Conservation (phyloP, 2,113 vertebrate species). For the Myotis davidii region DNA sequence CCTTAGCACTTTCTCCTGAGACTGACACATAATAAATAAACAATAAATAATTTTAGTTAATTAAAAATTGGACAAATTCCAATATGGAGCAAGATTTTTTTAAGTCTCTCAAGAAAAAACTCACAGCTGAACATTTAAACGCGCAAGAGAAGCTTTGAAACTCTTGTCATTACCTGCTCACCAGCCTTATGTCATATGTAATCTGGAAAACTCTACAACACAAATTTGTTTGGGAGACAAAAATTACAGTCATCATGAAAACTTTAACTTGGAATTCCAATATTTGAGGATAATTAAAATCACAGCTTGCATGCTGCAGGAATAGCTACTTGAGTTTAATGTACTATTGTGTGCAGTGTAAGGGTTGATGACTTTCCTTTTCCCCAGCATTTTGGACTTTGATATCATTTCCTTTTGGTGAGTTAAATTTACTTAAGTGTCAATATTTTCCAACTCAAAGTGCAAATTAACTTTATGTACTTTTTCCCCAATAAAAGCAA, state of each 20-base stretch:
- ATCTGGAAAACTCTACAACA: not conserved
- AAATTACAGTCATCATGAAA: slow-evolving; percentile 33
- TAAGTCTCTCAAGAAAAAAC: not conserved
- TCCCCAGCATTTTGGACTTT: slow-evolving; percentile 46
- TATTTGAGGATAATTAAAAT: slow-evolving; percentile 66
- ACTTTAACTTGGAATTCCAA: slow-evolving; percentile 33
- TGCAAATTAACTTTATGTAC: slow-evolving; percentile 52
- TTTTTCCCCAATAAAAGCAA: slow-evolving; percentile 16
- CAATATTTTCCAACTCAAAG: slow-evolving; percentile 68
- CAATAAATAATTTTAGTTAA: not conserved
- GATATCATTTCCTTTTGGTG: slow-evolving; percentile 52
- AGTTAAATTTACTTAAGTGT: slow-evolving; percentile 69
- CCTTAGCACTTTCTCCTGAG: not conserved
- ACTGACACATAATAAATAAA: not conserved
- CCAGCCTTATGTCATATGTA: not conserved
- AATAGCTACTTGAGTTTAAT: slow-evolving; percentile 62
- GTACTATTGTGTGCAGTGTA: slow-evolving; percentile 31
- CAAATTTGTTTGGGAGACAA: slow-evolving; percentile 33
- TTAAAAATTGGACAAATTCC: not conserved
- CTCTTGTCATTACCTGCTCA: not conserved
- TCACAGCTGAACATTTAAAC: not conserved
- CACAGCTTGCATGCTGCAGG: slow-evolving; percentile 34
- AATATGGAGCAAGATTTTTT: not conserved
- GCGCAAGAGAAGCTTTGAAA: not conserved
- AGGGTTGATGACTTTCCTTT: slow-evolving; percentile 5